Percentiles rank a stretch among this genome's conserved stretches.
phyloP scores from a whole-genome alignment of 2,888 invertebrate genomes.

The Cheilosia vulpina region DNA sequence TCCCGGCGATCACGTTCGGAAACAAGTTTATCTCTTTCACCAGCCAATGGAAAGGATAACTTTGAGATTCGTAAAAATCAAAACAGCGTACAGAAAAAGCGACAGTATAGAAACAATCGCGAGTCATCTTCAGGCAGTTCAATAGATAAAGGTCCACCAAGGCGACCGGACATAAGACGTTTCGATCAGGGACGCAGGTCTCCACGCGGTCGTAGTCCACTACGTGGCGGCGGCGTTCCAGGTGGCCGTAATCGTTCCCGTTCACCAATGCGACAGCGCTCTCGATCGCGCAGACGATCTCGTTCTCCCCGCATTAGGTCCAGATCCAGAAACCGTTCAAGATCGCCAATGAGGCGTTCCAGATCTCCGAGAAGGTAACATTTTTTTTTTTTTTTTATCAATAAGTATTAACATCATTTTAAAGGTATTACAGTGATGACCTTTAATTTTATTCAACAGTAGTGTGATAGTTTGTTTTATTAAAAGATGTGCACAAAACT shows the following conservation, averaged over 20 bases:
- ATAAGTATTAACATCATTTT: background rate
- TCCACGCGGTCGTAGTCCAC: conserved; percentile 78
- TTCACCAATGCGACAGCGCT: conserved; percentile 78
- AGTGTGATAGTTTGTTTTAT: too few relatives aligned
- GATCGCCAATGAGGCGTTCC: conserved; percentile 82
- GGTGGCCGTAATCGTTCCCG: conserved; percentile 68
- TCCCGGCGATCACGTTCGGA: conserved; percentile 82
- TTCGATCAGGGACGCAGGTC: conserved; percentile 77
- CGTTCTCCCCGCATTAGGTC: conserved; percentile 80
- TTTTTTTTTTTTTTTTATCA: background rate
- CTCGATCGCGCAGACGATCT: conserved; percentile 81
- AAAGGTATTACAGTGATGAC: too few relatives aligned
- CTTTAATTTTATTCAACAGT: too few relatives aligned
- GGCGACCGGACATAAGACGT: conserved; percentile 76
- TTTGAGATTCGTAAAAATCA: conserved; percentile 91
- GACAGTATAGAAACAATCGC: conserved; percentile 94
- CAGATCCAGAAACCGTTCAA: conserved; percentile 81
- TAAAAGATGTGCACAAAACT: too few relatives aligned
- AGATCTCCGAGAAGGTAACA: conserved; percentile 82
- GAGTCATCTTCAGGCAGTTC: conserved; percentile 89
- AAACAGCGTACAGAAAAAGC: conserved; percentile 93
- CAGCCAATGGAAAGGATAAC: conserved; percentile 84
- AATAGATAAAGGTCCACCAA: conserved; percentile 78
- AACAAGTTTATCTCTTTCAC: conserved; percentile 81
- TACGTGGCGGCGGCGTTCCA: conserved; percentile 75